Evolutionary conservation across 2,113 vertebrate genomes (phyloP).

Genomic region (Corythornis cristatus): DNA sequence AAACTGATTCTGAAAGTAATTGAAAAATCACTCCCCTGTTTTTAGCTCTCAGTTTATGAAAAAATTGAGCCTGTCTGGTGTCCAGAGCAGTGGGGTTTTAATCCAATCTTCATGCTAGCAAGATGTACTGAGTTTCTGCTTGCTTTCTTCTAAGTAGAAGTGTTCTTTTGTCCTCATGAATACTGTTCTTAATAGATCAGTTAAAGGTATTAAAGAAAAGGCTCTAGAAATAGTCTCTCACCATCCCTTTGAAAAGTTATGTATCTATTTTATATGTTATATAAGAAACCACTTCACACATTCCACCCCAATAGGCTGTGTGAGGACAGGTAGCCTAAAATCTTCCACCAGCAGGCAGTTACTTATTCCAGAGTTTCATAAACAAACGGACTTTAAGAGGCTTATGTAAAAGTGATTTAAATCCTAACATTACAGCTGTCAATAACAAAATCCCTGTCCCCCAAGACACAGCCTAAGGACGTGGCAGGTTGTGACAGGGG

Average conservation of each 20-base stretch:
- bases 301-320: background rate
- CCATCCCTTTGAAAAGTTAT: background rate
- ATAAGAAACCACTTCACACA: background rate
- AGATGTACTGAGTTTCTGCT: background rate
- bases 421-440: background rate
- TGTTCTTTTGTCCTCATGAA: background rate
- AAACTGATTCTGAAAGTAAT: conserved; percentile 20
- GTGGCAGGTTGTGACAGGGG: background rate
- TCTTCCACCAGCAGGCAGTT: background rate
- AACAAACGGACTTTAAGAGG: background rate
- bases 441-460: background rate
- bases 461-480: background rate
- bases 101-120: background rate
- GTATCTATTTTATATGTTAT: background rate
- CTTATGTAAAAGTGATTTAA: background rate
- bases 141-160: background rate
- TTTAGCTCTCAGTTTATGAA: conserved; percentile 16
- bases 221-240: background rate
- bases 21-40: conserved; percentile 18
- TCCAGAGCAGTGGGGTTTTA: background rate
- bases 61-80: background rate
- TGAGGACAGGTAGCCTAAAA: background rate
- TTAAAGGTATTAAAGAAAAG: background rate
- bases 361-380: background rate
- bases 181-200: background rate